Evolutionary conservation across 2,113 vertebrate genomes (phyloP).

Genomic region (Ploceus nigricollis): DNA sequence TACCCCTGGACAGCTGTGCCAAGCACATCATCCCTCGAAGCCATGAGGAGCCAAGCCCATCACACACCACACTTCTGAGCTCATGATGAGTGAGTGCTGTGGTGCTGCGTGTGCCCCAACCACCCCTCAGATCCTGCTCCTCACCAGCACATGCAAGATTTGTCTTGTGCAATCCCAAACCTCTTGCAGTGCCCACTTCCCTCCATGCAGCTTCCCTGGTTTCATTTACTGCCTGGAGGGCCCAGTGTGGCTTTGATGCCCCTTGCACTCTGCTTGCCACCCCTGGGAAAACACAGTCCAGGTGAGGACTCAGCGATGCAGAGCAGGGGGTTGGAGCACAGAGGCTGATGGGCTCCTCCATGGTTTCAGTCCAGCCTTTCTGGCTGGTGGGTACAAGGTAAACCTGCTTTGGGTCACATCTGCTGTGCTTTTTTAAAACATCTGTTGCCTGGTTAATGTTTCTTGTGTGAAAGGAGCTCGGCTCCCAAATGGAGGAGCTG

Average conservation of each 20-base stretch:
- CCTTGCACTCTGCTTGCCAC: not conserved
- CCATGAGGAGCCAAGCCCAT: not conserved
- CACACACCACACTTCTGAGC: not conserved
- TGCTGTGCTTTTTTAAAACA: not conserved
- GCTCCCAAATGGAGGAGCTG: not conserved
- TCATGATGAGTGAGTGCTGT: accelerated
- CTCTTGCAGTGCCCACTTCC: not conserved
- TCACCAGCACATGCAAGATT: not conserved
- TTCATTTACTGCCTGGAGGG: not conserved
- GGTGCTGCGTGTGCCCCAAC: not conserved
- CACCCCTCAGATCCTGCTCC: not conserved
- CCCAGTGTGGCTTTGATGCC: not conserved
- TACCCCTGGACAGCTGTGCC: not conserved
- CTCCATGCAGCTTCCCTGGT: not conserved
- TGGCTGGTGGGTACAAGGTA: not conserved
- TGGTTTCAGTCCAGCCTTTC: not conserved
- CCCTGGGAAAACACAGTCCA: not conserved
- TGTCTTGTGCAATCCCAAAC: not conserved
- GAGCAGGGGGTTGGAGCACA: not conserved
- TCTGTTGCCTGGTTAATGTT: not conserved
- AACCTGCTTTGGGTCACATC: not conserved
- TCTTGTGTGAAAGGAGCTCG: not conserved
- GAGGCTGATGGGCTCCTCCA: not conserved
- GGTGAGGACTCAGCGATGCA: accelerated
- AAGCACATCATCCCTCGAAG: not conserved